Base-by-base conservation (phyloP, 2,797 vertebrate genomes). In the Toxotes lorentzi region DNA sequence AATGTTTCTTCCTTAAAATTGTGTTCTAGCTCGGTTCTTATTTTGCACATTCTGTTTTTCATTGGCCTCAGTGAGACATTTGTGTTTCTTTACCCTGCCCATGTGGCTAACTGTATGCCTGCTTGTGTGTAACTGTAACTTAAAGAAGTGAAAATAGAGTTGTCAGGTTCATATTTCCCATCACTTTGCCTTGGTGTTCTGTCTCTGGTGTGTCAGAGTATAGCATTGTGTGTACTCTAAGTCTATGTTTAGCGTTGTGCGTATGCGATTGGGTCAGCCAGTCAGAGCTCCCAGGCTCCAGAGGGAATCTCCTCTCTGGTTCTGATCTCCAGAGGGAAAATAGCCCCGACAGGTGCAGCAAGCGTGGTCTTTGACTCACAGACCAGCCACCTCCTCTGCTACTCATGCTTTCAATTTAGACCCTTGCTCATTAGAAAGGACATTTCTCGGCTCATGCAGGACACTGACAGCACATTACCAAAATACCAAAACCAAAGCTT, bases 321-420 rank as follows among this genome's bases (percentile, higher is more conserved):
- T 86, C 73, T 79, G 88, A 82, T 58, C 77, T 86, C 78, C 70
- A 60, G 75, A 87, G 53, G 88, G 68, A 87, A 92, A 92, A 91
- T 90, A 93, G 73, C 87, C 73, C 53, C 13, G 87, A 95, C 95
- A 95, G 95, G 93, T 95, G 94, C 94, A 92, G 86, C 0, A 4
- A 70, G 74, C n/a, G 23, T 35, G 58, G 79, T 79, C 77, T 81
- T 41, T 72, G 76, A 76, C 78, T 70, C 67, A 64, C 73, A 53
- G 56, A 80, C 47, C 65, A 34, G 64, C 67, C 76, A 65, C 67
- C 69, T 73, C 75, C 76, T 86, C 78, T 56, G 40, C 91, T 48
- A 82, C 82, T 93, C 92, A 92, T 81, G 76, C 83, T 90, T 93
- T 94, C 88, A 89, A 89, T 91, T 94, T 93, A 93, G 92, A 92